A percentile compares a stretch with the other conserved stretches of the same genome.
Evolutionary conservation across 2,888 invertebrate genomes (phyloP).

Genomic region (Aplocera efformata): DNA sequence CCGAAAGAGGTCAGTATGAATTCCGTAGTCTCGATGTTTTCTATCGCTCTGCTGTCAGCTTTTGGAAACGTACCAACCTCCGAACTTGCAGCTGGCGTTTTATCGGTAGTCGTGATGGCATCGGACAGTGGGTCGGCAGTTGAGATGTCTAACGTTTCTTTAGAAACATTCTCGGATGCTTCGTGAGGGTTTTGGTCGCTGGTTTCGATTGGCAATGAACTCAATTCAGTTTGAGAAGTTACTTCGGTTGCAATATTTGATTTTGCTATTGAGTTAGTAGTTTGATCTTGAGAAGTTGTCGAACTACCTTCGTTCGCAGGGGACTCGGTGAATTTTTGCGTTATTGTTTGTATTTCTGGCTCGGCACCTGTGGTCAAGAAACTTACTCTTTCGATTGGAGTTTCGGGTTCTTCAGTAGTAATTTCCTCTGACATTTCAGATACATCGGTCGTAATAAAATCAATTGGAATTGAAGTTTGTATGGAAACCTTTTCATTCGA

Average conservation of each 20-base stretch:
- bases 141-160: slow-evolving; percentile 43
- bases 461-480: slow-evolving; percentile 20
- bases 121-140: slow-evolving; percentile 41
- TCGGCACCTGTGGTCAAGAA: slow-evolving; percentile 18
- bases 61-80: slow-evolving; percentile 50
- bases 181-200: slow-evolving; percentile 70
- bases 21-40: slow-evolving; percentile 65
- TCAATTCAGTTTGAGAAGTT: slow-evolving; percentile 64
- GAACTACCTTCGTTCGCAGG: slow-evolving; percentile 27
- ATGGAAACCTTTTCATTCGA: slow-evolving; percentile 1
- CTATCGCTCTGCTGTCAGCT: slow-evolving; percentile 42
- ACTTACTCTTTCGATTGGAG: slow-evolving; percentile 21
- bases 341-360: slow-evolving; percentile 27
- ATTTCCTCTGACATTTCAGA: slow-evolving; percentile 23
- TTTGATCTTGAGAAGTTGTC: slow-evolving; percentile 40
- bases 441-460: slow-evolving; percentile 11
- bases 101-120: slow-evolving; percentile 37
- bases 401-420: slow-evolving; percentile 26
- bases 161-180: slow-evolving; percentile 46
- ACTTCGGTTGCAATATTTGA: slow-evolving; percentile 59
- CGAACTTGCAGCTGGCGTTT: slow-evolving; percentile 38
- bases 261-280: slow-evolving; percentile 47
- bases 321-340: slow-evolving; percentile 25
- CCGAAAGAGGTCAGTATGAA: slow-evolving; percentile 55
- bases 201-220: slow-evolving; percentile 68